A percentile compares a stretch with the other conserved stretches of the same genome.
phyloP scores from a whole-genome alignment of 2,888 invertebrate genomes.

The Euzetes globulus region DNA sequence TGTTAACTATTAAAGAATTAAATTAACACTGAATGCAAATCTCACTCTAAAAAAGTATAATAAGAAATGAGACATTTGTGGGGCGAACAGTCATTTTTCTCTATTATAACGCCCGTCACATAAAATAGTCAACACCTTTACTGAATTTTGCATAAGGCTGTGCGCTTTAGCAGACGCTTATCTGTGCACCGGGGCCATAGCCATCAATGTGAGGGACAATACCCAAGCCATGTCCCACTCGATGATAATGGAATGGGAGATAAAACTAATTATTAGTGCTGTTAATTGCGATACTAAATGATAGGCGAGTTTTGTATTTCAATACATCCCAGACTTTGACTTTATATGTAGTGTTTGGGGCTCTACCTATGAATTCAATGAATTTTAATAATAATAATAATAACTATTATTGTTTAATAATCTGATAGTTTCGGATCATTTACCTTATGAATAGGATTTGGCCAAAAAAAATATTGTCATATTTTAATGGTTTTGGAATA shows the following conservation, averaged over 20 bases:
- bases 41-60: neutral
- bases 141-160: neutral
- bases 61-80: neutral
- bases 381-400: too few species aligned
- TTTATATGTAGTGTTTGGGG: too few species aligned
- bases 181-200: neutral
- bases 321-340: neutral
- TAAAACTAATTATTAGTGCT: neutral
- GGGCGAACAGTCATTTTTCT: neutral
- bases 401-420: too few species aligned
- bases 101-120: slow-evolving; percentile 13
- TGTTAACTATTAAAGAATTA: neutral
- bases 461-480: too few species aligned
- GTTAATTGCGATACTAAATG: slow-evolving; percentile 14
- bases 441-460: too few species aligned
- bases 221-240: slow-evolving; percentile 13
- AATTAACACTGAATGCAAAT: slow-evolving; percentile 11
- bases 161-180: neutral
- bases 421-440: too few species aligned
- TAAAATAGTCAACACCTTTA: slow-evolving; percentile 17
- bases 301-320: slow-evolving; percentile 15
- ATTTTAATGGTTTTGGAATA: too few species aligned
- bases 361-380: too few species aligned
- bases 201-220: neutral
- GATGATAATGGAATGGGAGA: neutral